Evolutionary conservation across 2,888 invertebrate genomes (phyloP).

Genomic region (Drosophila lacicola): DNA sequence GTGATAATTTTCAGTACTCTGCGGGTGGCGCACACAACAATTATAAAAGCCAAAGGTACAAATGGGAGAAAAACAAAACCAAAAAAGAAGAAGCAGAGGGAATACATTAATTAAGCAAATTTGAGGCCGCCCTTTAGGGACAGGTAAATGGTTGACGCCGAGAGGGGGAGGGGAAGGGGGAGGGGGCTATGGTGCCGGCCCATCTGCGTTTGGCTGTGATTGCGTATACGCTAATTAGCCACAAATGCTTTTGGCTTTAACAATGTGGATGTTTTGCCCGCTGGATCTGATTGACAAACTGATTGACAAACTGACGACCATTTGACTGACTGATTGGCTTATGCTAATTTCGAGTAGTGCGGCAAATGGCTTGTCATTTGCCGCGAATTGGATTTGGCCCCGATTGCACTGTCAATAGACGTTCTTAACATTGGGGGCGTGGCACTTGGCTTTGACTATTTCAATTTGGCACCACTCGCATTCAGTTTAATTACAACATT

Average conservation of each 20-base stretch:
- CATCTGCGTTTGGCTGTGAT: slow-evolving; percentile 47
- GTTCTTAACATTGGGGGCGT: slow-evolving; percentile 6
- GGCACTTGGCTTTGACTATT: slow-evolving; percentile 4
- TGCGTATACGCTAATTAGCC: slow-evolving; percentile 55
- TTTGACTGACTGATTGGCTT: slow-evolving; percentile 53
- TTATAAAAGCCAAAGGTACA: slow-evolving; percentile 19
- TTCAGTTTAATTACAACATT: slow-evolving; percentile 29
- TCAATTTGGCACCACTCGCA: slow-evolving; percentile 22
- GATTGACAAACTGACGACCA: slow-evolving; percentile 16
- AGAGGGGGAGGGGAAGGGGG: not conserved
- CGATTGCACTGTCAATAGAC: slow-evolving; percentile 29
- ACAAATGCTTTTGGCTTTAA: slow-evolving; percentile 34
- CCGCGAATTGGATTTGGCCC: slow-evolving; percentile 7
- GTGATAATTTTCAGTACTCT: slow-evolving; percentile 44
- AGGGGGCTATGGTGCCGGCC: not conserved
- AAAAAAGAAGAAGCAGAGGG: slow-evolving; percentile 8
- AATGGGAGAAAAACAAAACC: not conserved
- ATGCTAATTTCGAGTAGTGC: slow-evolving; percentile 57
- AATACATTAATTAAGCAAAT: slow-evolving; percentile 58
- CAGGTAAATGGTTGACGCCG: slow-evolving; percentile 12
- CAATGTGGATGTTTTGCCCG: not conserved
- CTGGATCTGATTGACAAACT: slow-evolving; percentile 23
- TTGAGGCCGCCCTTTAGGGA: slow-evolving; percentile 15
- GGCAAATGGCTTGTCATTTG: slow-evolving; percentile 46
- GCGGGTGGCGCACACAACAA: slow-evolving; percentile 1